Evolutionary conservation across 2,888 invertebrate species (phyloP).

Genomic region (Morpho helenor): DNA sequence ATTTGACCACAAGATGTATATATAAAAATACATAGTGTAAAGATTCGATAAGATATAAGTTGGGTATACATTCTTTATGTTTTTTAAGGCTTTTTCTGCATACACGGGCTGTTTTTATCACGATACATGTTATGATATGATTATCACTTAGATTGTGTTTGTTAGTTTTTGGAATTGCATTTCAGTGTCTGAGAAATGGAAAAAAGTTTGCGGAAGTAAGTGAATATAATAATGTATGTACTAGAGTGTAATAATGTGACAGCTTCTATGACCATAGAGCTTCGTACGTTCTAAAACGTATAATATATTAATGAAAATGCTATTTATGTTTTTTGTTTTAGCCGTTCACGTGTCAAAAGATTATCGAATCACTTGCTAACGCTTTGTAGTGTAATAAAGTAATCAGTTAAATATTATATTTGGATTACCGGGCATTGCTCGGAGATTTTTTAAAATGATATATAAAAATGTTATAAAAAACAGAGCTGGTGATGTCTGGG

Average conservation of each 20-base stretch:
- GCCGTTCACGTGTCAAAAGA: slow-evolving; percentile 10
- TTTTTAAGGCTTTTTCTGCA: slow-evolving; percentile 23
- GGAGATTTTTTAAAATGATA: background rate
- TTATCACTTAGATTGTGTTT: slow-evolving; percentile 50
- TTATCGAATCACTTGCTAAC: slow-evolving; percentile 12
- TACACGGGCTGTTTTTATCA: slow-evolving; percentile 24
- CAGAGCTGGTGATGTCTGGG: too few relatives aligned
- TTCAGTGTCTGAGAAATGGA: slow-evolving; percentile 77
- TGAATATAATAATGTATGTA: slow-evolving; percentile 53
- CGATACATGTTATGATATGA: slow-evolving; percentile 33
- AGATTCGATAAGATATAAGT: slow-evolving; percentile 11
- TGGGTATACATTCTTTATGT: slow-evolving; percentile 9
- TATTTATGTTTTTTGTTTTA: slow-evolving; percentile 13
- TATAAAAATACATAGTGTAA: too few relatives aligned
- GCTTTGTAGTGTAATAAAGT: slow-evolving; percentile 12
- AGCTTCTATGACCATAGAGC: slow-evolving; percentile 38
- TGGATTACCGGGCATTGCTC: background rate
- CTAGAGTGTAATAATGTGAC: slow-evolving; percentile 44
- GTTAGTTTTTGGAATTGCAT: slow-evolving; percentile 71
- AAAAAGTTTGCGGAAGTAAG: slow-evolving; percentile 77
- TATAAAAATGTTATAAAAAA: too few relatives aligned
- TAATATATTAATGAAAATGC: slow-evolving; percentile 8
- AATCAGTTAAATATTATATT: background rate
- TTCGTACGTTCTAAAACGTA: slow-evolving; percentile 29
- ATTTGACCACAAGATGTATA: too few relatives aligned